Evolutionary conservation across 2,797 vertebrate species (phyloP).

Genomic region (Chaetophractus vellerosus): DNA sequence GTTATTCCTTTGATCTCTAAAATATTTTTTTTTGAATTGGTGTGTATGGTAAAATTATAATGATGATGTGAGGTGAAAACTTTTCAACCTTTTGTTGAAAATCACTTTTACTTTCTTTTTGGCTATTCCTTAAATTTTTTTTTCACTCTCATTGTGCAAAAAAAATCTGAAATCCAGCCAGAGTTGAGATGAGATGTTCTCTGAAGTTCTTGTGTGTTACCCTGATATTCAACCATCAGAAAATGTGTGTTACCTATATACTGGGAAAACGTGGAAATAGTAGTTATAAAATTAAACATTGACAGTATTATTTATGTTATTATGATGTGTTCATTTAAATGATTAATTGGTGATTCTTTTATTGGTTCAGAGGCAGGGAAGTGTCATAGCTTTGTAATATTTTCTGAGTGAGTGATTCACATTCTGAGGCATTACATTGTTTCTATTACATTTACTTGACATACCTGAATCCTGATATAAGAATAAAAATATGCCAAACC

Average conservation of each 20-base stretch:
- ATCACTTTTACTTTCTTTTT: background rate
- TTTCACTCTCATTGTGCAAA: background rate
- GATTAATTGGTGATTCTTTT: background rate
- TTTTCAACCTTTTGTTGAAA: background rate
- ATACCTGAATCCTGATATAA: background rate
- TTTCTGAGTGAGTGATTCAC: background rate
- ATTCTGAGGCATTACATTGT: background rate
- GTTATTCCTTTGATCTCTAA: background rate
- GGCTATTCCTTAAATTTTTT: background rate
- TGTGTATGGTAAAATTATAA: background rate
- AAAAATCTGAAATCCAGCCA: background rate
- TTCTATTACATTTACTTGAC: background rate
- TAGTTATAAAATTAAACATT: background rate
- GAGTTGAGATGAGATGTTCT: background rate
- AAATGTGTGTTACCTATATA: background rate
- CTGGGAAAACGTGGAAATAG: background rate
- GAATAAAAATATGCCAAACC: background rate
- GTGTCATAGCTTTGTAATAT: background rate
- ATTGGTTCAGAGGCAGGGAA: background rate
- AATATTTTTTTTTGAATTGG: background rate
- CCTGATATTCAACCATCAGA: background rate
- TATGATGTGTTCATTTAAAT: background rate
- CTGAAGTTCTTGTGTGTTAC: background rate
- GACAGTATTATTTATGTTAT: background rate
- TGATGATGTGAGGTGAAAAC: background rate